phyloP scores from a whole-genome alignment of 2,888 invertebrate genomes.

The Melanchra persicariae region DNA sequence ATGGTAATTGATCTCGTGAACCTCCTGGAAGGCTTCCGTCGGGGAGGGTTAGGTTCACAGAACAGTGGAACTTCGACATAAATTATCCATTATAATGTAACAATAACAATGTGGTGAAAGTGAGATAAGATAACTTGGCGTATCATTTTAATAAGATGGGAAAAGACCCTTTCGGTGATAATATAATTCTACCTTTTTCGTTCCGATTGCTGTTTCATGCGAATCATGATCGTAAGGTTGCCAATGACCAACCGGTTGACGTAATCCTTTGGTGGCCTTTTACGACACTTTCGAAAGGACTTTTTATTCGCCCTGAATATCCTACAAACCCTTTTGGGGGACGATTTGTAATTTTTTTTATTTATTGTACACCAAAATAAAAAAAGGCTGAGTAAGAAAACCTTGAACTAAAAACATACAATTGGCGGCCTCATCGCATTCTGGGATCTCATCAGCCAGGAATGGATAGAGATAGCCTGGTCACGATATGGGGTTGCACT shows the following conservation, averaged over 20 bases:
- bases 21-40: conserved; percentile 9
- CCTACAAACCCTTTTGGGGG: conserved; percentile 14
- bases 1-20: conserved; percentile 32
- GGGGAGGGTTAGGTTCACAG: not conserved
- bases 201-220: not conserved
- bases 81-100: conserved; percentile 20
- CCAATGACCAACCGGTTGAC: conserved; percentile 39
- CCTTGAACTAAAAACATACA: too few species aligned
- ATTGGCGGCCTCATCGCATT: too few species aligned
- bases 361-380: too few species aligned
- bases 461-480: too few species aligned
- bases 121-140: not conserved
- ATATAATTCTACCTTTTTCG: not conserved
- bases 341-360: conserved; percentile 6
- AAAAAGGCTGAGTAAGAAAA: too few species aligned
- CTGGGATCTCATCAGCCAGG: too few species aligned
- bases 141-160: conserved; percentile 19
- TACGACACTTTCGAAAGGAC: not conserved
- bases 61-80: conserved; percentile 30
- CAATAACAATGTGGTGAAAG: conserved; percentile 12
- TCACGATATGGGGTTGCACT: too few species aligned
- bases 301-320: conserved; percentile 6
- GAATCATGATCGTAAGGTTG: conserved; percentile 8
- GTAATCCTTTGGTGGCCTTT: conserved; percentile 26
- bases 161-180: not conserved